Conservation (phyloP, 2,888 invertebrate genomes). For the Lydus trimaculatus region DNA sequence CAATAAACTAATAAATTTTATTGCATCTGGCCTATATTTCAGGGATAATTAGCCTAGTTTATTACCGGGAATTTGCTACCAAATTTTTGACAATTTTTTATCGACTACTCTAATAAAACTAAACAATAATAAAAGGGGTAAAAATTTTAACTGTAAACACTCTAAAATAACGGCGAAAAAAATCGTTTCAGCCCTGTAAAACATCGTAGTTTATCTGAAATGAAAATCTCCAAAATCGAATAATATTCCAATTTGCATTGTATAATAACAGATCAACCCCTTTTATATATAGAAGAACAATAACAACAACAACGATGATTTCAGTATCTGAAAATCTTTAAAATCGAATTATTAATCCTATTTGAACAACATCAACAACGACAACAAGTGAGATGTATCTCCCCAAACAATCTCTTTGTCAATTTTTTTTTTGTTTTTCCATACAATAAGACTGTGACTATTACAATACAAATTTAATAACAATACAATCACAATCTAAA, state of each 20-base stretch:
- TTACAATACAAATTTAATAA: constrained; percentile 11
- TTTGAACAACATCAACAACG: constrained; percentile 25
- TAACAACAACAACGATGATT: no score
- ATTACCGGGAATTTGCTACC: not conserved
- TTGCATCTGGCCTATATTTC: not conserved
- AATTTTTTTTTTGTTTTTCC: constrained; percentile 13
- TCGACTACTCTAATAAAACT: not conserved
- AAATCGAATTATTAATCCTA: constrained; percentile 37
- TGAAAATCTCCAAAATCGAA: not conserved
- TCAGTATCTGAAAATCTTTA: constrained; percentile 38
- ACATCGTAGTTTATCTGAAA: not conserved
- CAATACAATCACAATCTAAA: constrained; percentile 30
- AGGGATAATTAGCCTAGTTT: not conserved
- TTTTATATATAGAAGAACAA: constrained; percentile 10
- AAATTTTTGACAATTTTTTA: not conserved
- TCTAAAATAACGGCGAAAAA: not conserved
- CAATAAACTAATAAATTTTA: constrained; percentile 5
- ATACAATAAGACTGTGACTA: constrained; percentile 36
- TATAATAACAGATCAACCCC: constrained; percentile 15
- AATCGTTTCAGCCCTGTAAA: not conserved
- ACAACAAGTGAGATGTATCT: not conserved
- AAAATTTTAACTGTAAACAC: no score
- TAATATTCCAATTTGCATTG: constrained; percentile 29
- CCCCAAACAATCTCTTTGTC: not conserved
- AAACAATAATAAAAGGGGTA: no score